A percentile compares a stretch with the other conserved stretches of the same genome.
Conservation (phyloP, 1,140 invertebrate genomes). For the Ridgeia piscesae region DNA sequence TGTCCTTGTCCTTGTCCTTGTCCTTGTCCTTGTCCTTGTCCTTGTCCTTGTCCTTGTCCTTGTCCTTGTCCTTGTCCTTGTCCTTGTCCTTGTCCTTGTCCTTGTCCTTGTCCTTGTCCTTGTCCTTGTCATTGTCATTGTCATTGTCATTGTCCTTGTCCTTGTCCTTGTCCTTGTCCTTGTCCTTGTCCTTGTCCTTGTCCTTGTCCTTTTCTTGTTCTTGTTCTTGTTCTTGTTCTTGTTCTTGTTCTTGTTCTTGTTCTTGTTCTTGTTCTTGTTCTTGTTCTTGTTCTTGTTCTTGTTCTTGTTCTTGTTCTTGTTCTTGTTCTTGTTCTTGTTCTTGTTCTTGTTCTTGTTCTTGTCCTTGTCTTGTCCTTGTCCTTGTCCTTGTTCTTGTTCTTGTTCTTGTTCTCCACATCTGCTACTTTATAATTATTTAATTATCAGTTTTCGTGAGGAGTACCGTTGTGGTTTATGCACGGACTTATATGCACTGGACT, state of each 20-base stretch:
- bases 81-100: background rate
- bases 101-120: too few species aligned
- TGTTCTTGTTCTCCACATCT: constrained; percentile 14
- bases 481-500: too few species aligned
- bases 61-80: constrained; percentile 1
- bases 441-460: too few species aligned
- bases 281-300: background rate
- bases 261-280: constrained; percentile 2
- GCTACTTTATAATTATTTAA: too few species aligned
- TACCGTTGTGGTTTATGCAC: too few species aligned
- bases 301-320: constrained; percentile 1
- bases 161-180: background rate
- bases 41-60: constrained; percentile 2
- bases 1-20: background rate
- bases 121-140: too few species aligned
- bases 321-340: constrained; percentile 7
- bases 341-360: constrained; percentile 13
- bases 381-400: constrained; percentile 14
- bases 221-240: background rate
- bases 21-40: background rate
- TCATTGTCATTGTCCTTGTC: background rate
- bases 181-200: background rate
- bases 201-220: too few species aligned
- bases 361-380: too few species aligned
- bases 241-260: constrained; percentile 1